Conservation (phyloP, 2,888 invertebrate species). For the Drosophila limbata region DNA sequence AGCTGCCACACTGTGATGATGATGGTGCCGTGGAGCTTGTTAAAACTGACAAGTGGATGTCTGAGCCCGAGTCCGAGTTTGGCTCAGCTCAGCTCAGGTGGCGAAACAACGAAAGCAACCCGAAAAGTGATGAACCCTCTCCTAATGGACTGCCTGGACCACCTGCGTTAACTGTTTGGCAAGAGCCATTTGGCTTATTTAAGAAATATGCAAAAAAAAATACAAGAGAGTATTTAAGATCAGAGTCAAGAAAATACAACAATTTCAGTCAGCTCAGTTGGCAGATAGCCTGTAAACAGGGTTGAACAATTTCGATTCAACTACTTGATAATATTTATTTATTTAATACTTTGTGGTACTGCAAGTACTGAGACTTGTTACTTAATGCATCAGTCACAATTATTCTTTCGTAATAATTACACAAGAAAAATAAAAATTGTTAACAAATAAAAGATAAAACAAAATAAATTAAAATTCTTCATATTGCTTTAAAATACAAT, state of each 20-base stretch:
- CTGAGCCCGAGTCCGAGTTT: constrained; percentile 3
- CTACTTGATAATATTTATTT: no score
- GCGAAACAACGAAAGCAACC: not conserved
- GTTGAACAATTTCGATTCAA: no score
- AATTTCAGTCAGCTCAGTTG: not conserved
- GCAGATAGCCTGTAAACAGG: not conserved
- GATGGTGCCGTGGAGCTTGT: constrained; percentile 32
- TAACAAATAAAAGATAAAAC: no score
- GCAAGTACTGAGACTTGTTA: no score
- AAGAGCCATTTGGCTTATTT: constrained; percentile 6
- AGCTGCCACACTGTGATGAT: constrained; percentile 8
- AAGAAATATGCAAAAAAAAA: constrained; percentile 24
- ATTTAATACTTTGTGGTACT: no score
- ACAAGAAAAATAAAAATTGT: no score
- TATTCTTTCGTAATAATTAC: no score
- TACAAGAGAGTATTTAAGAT: constrained; percentile 39
- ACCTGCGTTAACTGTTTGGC: constrained; percentile 11
- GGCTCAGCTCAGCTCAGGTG: constrained; percentile 22
- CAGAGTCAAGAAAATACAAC: not conserved
- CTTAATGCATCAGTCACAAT: no score
- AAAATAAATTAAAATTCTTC: no score
- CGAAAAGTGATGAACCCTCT: constrained; percentile 14
- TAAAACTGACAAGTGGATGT: constrained; percentile 59
- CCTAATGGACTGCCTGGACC: constrained; percentile 43
- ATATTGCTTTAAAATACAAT: no score